Conservation (phyloP, 2,888 invertebrate genomes). For the Dyspetes luteomarginatus region DNA sequence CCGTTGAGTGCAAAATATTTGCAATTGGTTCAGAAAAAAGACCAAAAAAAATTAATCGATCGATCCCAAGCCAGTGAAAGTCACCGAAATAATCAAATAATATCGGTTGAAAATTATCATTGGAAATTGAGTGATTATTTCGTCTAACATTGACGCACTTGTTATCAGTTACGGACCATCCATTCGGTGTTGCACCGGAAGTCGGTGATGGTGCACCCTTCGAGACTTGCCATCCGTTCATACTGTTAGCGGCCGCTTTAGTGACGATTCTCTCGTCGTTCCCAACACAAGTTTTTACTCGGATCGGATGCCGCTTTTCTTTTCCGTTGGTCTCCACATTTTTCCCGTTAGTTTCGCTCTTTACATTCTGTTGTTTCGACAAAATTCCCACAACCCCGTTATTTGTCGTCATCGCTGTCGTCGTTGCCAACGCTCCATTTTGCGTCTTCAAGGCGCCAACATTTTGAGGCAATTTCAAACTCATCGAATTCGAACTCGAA, state of each 20-base stretch:
- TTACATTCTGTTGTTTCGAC: slow-evolving; percentile 74
- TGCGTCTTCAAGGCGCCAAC: background rate
- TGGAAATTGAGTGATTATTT: no score
- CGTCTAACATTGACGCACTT: slow-evolving; percentile 76
- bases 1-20: no score
- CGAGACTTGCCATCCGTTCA: slow-evolving; percentile 79
- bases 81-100: no score
- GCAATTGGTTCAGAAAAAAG: no score
- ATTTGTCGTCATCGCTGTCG: slow-evolving; percentile 21
- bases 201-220: slow-evolving; percentile 76
- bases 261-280: slow-evolving; percentile 77
- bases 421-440: slow-evolving; percentile 27
- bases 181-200: slow-evolving; percentile 76
- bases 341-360: slow-evolving; percentile 71
- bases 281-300: slow-evolving; percentile 68
- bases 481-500: background rate
- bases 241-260: slow-evolving; percentile 76
- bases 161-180: slow-evolving; percentile 81
- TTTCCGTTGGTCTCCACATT: slow-evolving; percentile 70
- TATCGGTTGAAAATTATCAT: no score
- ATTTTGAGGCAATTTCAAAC: background rate
- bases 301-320: slow-evolving; percentile 77
- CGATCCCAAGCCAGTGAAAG: no score
- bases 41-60: no score
- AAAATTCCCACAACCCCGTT: slow-evolving; percentile 49